Base-by-base conservation (phyloP, 2,888 invertebrate genomes). In the Polia nebulosa region DNA sequence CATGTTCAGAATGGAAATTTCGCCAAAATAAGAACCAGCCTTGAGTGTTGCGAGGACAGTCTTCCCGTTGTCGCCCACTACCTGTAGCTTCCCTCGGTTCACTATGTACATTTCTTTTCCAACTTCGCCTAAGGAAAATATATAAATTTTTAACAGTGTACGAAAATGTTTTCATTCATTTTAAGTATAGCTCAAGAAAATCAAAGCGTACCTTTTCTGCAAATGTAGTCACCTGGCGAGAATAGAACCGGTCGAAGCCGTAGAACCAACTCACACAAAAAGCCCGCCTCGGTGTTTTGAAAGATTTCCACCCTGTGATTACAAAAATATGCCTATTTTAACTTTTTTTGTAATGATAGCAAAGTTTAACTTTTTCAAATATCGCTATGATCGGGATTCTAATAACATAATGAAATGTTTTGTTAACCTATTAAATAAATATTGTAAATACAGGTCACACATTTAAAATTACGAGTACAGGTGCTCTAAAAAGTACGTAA, bases 81-180 rank as follows among this genome's bases (percentile, higher is more conserved):
- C 99, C 96, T 98, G 99, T 89, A 99, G 97, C 86, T 98, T 97
- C 80, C 99, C 99, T 87, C 99, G 97, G 96, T 99, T 99, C 86
- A 99, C 99, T 96, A 99, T 99, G 96, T 99, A 99, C 99, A 99
- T 99, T 96, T 99, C 99, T 95, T 99, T 99, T 83, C 99, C 99
- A 82, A 99, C 99, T 96, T 99, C 99, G 88, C 99, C 99, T 99
- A 96, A 1, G 94, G 89, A 89, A 80, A 84, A 84, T 51, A 66
- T 49, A 41, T 52, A 0, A 44, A 51, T 45, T 58, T 66, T 56
- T 55, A 39, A 36, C 20, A 52, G 36, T 17, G 52, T 44, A 27
- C 32, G 57, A 39, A 52, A 68, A 67, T 27, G n/a, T 61, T 72
- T 27, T 39, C 36, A 4, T 36, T 64, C 64, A 39, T 32, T 60